Percentiles rank a stretch among this genome's conserved stretches.
phyloP scores from a whole-genome alignment of 2,888 invertebrate species.

The Unio pictorum region DNA sequence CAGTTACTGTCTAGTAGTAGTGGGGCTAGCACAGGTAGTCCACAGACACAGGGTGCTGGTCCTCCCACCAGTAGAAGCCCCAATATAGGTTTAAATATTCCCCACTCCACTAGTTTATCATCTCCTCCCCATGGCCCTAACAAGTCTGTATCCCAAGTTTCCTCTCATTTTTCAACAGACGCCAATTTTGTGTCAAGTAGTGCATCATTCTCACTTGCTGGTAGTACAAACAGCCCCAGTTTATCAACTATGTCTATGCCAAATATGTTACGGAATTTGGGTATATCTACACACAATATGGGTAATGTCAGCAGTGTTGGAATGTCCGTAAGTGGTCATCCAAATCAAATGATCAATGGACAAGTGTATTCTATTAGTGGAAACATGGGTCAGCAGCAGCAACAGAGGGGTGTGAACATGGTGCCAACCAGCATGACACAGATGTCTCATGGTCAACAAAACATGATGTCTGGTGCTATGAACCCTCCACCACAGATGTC shows the following conservation, averaged over 20 bases:
- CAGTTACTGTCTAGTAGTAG: conserved; percentile 56
- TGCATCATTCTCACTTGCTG: conserved; percentile 40
- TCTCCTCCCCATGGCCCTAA: conserved; percentile 60
- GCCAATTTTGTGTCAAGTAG: conserved; percentile 47
- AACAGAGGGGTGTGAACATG: conserved; percentile 38
- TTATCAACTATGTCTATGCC: conserved; percentile 31
- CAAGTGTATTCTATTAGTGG: conserved; percentile 59
- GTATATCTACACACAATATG: too few relatives aligned
- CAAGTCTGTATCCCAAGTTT: conserved; percentile 37
- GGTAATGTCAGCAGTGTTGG: too few relatives aligned
- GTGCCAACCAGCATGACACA: conserved; percentile 14
- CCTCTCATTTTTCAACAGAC: conserved; percentile 34
- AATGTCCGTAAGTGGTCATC: conserved; percentile 28
- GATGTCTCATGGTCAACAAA: conserved; percentile 20
- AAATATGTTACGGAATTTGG: conserved; percentile 6
- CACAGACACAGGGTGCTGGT: conserved; percentile 41
- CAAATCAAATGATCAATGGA: conserved; percentile 67
- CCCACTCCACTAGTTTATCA: conserved; percentile 57
- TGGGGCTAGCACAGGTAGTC: conserved; percentile 63
- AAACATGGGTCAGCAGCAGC: conserved; percentile 28
- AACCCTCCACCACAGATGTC: conserved; percentile 42
- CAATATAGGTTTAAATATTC: conserved; percentile 61
- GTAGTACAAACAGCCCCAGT: conserved; percentile 15
- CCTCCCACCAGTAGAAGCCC: conserved; percentile 37
- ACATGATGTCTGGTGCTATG: conserved; percentile 41